Percentiles rank a stretch among this genome's conserved stretches.
phyloP scores from a whole-genome alignment of 2,888 invertebrate species.

The Nasonovia ribisnigri region DNA sequence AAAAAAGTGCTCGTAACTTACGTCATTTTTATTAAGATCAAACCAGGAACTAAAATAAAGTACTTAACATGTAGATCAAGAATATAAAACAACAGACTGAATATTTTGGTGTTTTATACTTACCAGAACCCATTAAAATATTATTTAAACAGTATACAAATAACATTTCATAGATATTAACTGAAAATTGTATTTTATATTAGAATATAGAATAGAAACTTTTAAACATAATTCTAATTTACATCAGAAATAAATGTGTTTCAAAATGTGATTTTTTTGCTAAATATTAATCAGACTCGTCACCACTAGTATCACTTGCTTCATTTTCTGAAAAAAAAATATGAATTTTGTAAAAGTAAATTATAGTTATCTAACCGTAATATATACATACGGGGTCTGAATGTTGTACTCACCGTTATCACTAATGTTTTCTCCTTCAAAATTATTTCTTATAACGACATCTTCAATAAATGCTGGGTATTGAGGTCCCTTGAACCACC shows the following conservation, averaged over 20 bases:
- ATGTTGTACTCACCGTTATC: constrained; percentile 15
- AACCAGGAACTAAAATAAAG: not conserved
- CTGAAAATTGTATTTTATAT: not conserved
- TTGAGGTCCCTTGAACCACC: constrained; percentile 24
- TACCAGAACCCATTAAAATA: constrained; percentile 8
- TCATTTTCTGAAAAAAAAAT: constrained; percentile 22
- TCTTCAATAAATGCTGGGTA: constrained; percentile 36
- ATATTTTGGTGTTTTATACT: not conserved
- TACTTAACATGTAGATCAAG: not conserved
- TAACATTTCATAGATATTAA: not conserved
- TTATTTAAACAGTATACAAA: too few species aligned
- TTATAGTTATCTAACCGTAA: not conserved
- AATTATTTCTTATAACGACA: constrained; percentile 18
- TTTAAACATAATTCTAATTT: not conserved
- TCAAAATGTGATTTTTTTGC: not conserved
- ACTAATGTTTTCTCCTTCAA: constrained; percentile 7
- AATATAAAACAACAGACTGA: not conserved
- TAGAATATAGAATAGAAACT: not conserved
- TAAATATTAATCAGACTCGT: not conserved
- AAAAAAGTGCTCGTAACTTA: constrained; percentile 1
- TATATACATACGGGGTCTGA: not conserved
- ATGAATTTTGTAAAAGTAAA: not conserved
- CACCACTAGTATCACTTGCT: constrained; percentile 19
- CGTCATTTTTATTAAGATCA: not conserved
- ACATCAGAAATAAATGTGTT: not conserved